These are phyloP conservation scores for Auanema sp. DNA, from an alignment of 2,888 invertebrate genomes.

Conservation along the genomic window DNA sequence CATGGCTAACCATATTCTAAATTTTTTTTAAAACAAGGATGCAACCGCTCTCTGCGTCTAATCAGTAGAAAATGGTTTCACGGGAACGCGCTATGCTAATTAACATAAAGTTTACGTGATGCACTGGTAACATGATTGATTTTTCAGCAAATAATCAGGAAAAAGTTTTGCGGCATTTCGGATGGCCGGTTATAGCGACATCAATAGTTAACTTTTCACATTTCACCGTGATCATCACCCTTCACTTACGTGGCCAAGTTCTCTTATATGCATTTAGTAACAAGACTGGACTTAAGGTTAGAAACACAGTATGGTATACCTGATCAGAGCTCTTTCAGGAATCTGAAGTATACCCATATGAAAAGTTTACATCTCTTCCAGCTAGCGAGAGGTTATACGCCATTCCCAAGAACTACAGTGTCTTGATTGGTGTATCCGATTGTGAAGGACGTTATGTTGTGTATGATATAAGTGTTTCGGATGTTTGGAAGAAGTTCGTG, in stretches of 20 bases:
- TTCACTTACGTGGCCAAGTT: conserved; percentile 24
- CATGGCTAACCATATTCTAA: not conserved
- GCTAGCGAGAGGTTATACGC: no score
- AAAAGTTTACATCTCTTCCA: no score
- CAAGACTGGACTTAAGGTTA: conserved; percentile 7
- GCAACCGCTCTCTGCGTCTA: not conserved
- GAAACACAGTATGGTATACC: conserved; percentile 7
- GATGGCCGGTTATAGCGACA: conserved; percentile 11
- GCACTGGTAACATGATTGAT: not conserved
- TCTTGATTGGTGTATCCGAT: no score
- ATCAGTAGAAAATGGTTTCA: not conserved
- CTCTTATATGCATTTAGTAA: conserved; percentile 22
- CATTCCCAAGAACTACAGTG: no score
- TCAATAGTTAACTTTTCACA: not conserved
- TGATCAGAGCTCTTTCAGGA: no score
- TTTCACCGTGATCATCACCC: conserved; percentile 23
- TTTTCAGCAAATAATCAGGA: conserved; percentile 11
- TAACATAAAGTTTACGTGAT: conserved; percentile 3
- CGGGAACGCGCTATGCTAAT: not conserved
- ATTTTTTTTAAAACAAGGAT: no score
- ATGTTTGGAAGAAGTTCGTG: no score
- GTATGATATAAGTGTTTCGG: no score
- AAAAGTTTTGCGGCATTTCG: conserved; percentile 6
- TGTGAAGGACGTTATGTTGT: no score
- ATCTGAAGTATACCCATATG: no score